phyloP scores from a whole-genome alignment of 1,140 invertebrate species.

The Agraylea sexmaculata region DNA sequence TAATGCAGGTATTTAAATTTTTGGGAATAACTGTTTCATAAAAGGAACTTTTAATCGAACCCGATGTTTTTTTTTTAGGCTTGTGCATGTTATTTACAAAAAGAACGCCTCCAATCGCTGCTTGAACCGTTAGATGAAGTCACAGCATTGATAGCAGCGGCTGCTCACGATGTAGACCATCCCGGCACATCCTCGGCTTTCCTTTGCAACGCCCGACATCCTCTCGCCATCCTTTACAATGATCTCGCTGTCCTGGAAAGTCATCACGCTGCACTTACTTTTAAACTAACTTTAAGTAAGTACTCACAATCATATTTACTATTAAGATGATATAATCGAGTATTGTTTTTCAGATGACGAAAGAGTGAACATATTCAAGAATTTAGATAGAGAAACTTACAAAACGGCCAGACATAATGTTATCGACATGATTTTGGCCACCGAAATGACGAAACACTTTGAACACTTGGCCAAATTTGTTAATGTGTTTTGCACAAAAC shows the following conservation, averaged over 20 bases:
- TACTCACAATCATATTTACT: slow-evolving; percentile 13
- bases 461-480: slow-evolving; percentile 93
- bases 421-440: slow-evolving; percentile 91
- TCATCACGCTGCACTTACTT: slow-evolving; percentile 91
- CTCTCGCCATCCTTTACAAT: slow-evolving; percentile 84
- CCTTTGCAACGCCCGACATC: slow-evolving; percentile 77
- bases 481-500: slow-evolving; percentile 60
- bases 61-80: slow-evolving; percentile 39
- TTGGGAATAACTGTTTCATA: neutral
- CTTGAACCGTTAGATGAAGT: slow-evolving; percentile 76
- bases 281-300: slow-evolving; percentile 76
- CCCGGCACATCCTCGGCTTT: slow-evolving; percentile 78
- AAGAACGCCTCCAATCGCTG: slow-evolving; percentile 61
- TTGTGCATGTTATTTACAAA: slow-evolving; percentile 75
- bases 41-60: too few relatives aligned
- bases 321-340: neutral
- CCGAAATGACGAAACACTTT: slow-evolving; percentile 95
- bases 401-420: slow-evolving; percentile 71
- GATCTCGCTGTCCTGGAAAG: slow-evolving; percentile 91
- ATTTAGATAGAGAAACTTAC: slow-evolving; percentile 76
- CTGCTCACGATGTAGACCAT: slow-evolving; percentile 76
- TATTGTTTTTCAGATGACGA: slow-evolving; percentile 53
- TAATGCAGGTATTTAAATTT: slow-evolving; percentile 48
- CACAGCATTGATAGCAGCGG: slow-evolving; percentile 78
- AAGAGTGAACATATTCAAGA: slow-evolving; percentile 85